These are phyloP conservation scores for Nasonia vitripennis DNA, from an alignment of 1,140 invertebrate genomes.

Conservation along the genomic window DNA sequence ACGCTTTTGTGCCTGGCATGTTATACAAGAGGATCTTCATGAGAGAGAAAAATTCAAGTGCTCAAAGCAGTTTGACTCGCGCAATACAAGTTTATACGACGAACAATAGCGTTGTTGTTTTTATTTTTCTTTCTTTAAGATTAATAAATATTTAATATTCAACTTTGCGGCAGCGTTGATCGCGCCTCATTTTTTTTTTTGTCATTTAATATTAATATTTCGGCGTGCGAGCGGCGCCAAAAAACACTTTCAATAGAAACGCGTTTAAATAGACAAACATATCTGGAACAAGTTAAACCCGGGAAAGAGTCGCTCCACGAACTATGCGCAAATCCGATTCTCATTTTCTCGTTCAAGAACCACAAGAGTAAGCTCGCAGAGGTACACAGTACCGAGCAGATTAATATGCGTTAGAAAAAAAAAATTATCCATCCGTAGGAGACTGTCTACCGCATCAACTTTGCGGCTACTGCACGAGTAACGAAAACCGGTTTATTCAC, in stretches of 20 bases:
- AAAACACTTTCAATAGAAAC: conserved; percentile 47
- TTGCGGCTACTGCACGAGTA: neutral
- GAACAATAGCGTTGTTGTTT: neutral
- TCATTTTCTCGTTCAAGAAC: neutral
- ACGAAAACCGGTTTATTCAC: conserved; percentile 34
- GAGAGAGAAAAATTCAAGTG: conserved; percentile 28
- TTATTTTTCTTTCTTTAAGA: conserved; percentile 10
- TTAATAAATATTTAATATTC: conserved; percentile 50
- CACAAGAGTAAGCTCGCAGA: neutral
- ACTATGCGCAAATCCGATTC: conserved; percentile 7
- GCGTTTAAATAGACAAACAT: conserved; percentile 12
- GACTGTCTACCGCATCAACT: neutral
- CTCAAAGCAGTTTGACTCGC: conserved; percentile 6
- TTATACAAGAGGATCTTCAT: neutral
- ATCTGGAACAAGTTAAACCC: conserved; percentile 35
- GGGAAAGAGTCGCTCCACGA: conserved; percentile 29
- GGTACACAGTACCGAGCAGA: neutral
- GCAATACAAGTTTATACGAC: conserved; percentile 22
- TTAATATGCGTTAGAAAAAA: neutral
- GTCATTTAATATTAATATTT: conserved; percentile 18
- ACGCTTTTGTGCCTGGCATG: conserved; percentile 1
- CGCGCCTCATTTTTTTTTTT: conserved; percentile 19
- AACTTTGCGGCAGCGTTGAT: conserved; percentile 23
- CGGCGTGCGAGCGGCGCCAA: neutral
- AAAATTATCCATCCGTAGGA: neutral